These are phyloP conservation scores for Chionoecetes opilio DNA, from an alignment of 1,140 invertebrate genomes.

Conservation along the genomic window DNA sequence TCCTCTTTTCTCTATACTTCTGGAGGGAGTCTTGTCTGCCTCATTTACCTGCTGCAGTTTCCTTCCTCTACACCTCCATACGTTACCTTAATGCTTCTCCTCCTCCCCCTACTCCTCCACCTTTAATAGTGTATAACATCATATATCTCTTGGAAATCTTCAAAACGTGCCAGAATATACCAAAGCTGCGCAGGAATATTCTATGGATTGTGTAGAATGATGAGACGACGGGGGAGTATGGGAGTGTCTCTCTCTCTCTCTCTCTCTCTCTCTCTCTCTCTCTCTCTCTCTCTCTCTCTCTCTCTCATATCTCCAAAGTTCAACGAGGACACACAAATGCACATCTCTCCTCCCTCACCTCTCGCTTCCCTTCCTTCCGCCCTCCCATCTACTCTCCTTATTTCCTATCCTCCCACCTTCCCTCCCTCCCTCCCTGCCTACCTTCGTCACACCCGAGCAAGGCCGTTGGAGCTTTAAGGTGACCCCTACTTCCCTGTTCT, in stretches of 20 bases:
- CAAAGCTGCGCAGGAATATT: background rate
- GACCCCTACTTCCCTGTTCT: background rate
- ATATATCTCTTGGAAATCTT: background rate
- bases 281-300: background rate
- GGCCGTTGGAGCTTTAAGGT: no score
- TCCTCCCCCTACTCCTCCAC: background rate
- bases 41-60: background rate
- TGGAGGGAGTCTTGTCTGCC: background rate
- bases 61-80: conserved; percentile 5
- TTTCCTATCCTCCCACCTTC: background rate
- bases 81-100: background rate
- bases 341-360: background rate
- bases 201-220: background rate
- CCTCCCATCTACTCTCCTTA: background rate
- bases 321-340: background rate
- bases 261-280: conserved; percentile 27
- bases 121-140: background rate
- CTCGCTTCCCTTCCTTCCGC: background rate
- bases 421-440: background rate
- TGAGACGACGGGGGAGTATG: no score
- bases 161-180: background rate
- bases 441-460: background rate
- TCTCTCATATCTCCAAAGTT: background rate
- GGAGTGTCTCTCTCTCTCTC: background rate
- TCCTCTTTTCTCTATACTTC: background rate